phyloP scores from a whole-genome alignment of 2,113 vertebrate genomes.

The Apaloderma vittatum region DNA sequence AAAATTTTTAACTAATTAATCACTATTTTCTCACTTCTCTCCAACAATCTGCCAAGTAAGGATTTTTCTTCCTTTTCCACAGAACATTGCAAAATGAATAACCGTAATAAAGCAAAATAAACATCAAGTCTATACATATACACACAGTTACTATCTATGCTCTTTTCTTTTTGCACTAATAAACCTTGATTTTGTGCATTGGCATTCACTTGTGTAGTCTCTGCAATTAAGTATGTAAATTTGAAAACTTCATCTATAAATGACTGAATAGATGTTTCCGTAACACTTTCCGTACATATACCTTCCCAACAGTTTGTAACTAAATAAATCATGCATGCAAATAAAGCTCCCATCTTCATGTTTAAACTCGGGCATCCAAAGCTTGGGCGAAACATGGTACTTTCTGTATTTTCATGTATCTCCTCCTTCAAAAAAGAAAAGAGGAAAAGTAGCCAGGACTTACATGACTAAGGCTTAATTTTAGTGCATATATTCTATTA shows the following conservation, averaged over 20 bases:
- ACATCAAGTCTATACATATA: neutral
- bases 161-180: constrained; percentile 6
- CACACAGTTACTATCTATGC: neutral
- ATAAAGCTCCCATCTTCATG: neutral
- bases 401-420: neutral
- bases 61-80: neutral
- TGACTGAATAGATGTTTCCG: constrained; percentile 22
- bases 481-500: neutral
- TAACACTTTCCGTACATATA: neutral
- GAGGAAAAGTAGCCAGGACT: neutral
- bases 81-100: neutral
- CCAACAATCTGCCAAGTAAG: neutral
- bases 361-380: neutral
- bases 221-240: constrained; percentile 64
- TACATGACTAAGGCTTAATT: neutral
- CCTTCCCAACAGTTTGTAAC: constrained; percentile 17
- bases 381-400: neutral
- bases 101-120: constrained; percentile 7
- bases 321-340: constrained; percentile 38
- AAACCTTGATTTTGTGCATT: constrained; percentile 18
- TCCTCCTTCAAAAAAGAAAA: neutral
- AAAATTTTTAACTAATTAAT: neutral
- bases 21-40: neutral
- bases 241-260: constrained; percentile 44
- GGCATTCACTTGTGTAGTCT: constrained; percentile 23